Evolutionary conservation across 2,797 vertebrate species (phyloP), one percentile per base, ranked within the genome.

Genomic region (Tangara arthus): DNA sequence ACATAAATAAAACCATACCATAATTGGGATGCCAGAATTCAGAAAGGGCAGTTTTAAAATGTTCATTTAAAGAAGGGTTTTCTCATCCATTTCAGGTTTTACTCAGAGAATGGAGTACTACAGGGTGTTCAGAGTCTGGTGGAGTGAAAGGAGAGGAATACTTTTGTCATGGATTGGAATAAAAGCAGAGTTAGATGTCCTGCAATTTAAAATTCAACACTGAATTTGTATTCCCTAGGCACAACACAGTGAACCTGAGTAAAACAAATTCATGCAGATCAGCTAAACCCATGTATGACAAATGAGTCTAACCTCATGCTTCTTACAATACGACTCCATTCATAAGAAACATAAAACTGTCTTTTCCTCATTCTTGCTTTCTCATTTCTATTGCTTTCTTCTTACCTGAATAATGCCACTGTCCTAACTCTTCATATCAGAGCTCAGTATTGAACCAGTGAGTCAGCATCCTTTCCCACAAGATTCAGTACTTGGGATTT

Each of bases 381-480:
- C 32, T 23, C 30, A 30, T 69, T 61, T 90, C 37, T 79, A 9
- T 39, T 60, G 27, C 24, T 92, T 87, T 81, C 59, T 91, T 89
- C 64, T 39, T 68, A 18, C 44, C 26, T 68, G 22, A 89, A 44
- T 79, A 91, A 79, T 26, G 37, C 23, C 61, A 63, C 35, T 50
- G 15, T 63, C 44, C 53, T 50, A 15, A 35, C 55, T 69, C 76
- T 52, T 78, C 55, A 17, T 80, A 66, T 65, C 60, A 81, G 44
- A 68, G 61, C 63, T 88, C 32, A 34, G 46, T 71, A 75, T 28
- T 91, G 89, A 87, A 72, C 35, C 63, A 27, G 64, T 95, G 96
- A 96, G 89, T 94, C 95, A 96, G 52, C 42, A 90, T 94, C 73
- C 93, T 82, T 95, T 94, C 93, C 90, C 90, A 80, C 77, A 89